Evolutionary conservation across 1,140 invertebrate species (phyloP).

Genomic region (Leguminivora glycinivorella): DNA sequence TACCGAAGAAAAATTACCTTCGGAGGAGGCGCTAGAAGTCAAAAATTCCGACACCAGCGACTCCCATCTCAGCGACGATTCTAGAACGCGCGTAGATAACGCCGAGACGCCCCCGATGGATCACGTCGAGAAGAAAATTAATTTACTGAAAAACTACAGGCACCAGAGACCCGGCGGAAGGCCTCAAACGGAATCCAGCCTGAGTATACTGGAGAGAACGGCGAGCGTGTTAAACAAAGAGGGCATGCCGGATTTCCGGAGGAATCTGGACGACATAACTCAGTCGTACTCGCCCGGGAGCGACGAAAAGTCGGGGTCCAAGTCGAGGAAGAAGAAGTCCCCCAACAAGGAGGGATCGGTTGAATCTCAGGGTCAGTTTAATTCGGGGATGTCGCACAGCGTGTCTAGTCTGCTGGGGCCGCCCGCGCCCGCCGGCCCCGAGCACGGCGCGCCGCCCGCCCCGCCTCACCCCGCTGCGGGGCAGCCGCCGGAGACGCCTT

Average conservation of each 20-base stretch:
- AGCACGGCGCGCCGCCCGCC: constrained; percentile 30
- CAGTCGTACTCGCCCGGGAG: constrained; percentile 69
- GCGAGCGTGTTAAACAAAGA: constrained; percentile 67
- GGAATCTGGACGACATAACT: constrained; percentile 75
- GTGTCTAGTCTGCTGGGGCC: constrained; percentile 64
- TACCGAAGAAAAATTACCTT: constrained; percentile 70
- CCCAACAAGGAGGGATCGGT: constrained; percentile 53
- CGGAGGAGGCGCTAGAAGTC: constrained; percentile 65
- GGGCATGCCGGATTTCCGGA: constrained; percentile 72
- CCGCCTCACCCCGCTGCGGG: constrained; percentile 39
- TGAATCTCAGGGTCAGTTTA: constrained; percentile 55
- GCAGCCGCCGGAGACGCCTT: constrained; percentile 51
- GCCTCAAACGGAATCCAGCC: constrained; percentile 62
- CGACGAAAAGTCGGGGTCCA: constrained; percentile 60
- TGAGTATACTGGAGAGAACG: constrained; percentile 71
- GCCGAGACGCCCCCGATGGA: constrained; percentile 40
- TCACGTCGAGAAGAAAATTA: constrained; percentile 66
- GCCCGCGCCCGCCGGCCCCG: constrained; percentile 33
- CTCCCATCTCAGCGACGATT: constrained; percentile 3
- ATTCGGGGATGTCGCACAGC: constrained; percentile 62
- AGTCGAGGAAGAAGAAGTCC: constrained; percentile 72
- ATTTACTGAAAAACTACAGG: constrained; percentile 75
- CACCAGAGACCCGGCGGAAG: constrained; percentile 63
- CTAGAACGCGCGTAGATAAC: background rate
- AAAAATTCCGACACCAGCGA: constrained; percentile 38